Conservation (phyloP, 2,797 vertebrate species). For the Spea hammondii region DNA sequence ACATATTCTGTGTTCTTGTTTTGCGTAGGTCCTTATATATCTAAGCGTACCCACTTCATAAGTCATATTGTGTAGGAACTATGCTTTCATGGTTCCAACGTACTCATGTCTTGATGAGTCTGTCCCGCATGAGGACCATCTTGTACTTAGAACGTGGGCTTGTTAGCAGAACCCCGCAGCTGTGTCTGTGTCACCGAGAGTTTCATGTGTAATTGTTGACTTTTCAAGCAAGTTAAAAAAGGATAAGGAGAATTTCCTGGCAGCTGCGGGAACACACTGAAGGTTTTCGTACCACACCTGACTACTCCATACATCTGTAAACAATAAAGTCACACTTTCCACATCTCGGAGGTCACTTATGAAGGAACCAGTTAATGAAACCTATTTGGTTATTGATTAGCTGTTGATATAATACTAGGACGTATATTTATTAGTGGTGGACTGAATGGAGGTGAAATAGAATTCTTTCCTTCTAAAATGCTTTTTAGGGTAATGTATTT, state of each 20-base stretch:
- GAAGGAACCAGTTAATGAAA: slow-evolving; percentile 20
- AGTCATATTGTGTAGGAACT: no score
- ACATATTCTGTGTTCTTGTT: no score
- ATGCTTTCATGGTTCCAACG: no score
- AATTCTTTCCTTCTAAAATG: no score
- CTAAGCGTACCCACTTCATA: no score
- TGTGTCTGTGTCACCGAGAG: slow-evolving; percentile 25
- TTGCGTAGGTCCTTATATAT: no score
- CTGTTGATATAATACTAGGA: neutral
- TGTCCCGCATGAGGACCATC: neutral
- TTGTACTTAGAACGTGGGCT: neutral
- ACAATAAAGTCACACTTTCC: slow-evolving; percentile 40
- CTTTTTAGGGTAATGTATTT: no score
- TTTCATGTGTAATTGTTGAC: slow-evolving; percentile 33
- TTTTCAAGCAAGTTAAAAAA: slow-evolving; percentile 29
- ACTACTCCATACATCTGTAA: slow-evolving; percentile 40
- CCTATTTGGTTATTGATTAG: neutral
- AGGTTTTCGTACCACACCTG: slow-evolving; percentile 44
- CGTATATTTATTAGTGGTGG: no score
- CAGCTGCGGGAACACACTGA: slow-evolving; percentile 43
- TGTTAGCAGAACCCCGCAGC: neutral
- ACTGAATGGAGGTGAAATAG: no score
- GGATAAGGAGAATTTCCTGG: slow-evolving; percentile 41
- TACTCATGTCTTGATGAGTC: neutral
- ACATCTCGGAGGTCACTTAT: slow-evolving; percentile 16